These are phyloP conservation scores for Triplophysa siluroides DNA, from an alignment of 2,113 vertebrate species.

Conservation along the genomic window DNA sequence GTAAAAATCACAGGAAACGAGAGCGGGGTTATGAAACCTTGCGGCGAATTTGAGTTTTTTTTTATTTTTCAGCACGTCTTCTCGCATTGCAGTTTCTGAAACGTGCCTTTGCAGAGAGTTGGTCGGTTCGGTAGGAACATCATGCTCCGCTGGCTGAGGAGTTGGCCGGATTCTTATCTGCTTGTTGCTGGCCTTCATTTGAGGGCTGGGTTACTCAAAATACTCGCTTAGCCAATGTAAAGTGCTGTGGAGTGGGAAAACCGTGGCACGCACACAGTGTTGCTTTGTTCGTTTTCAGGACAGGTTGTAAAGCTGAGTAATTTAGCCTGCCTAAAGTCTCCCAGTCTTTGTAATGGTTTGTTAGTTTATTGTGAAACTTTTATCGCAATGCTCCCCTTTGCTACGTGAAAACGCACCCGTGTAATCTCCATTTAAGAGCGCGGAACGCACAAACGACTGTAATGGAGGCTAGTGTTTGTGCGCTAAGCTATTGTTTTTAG, in stretches of 20 bases:
- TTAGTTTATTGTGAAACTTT: constrained; percentile 38
- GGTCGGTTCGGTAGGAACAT: constrained; percentile 73
- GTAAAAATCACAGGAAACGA: constrained; percentile 36
- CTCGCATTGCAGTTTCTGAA: constrained; percentile 58
- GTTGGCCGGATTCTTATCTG: constrained; percentile 76
- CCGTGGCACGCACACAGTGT: constrained; percentile 52
- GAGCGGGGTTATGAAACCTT: not conserved
- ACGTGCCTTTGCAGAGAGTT: constrained; percentile 67
- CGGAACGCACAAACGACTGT: constrained; percentile 61
- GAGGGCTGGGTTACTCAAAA: constrained; percentile 67
- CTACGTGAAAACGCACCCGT: constrained; percentile 11
- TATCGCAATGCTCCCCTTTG: constrained; percentile 1
- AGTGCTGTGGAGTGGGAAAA: constrained; percentile 37
- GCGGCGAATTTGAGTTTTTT: constrained; percentile 45
- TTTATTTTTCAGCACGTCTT: constrained; percentile 42
- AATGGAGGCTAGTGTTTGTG: constrained; percentile 58
- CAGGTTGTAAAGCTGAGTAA: constrained; percentile 47
- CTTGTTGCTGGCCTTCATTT: constrained; percentile 62
- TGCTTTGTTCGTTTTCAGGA: constrained; percentile 62
- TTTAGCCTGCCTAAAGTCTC: constrained; percentile 52
- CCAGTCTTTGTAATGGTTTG: constrained; percentile 53
- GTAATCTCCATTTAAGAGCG: constrained; percentile 33
- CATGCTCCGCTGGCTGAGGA: constrained; percentile 72
- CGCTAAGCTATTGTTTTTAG: constrained; percentile 57
- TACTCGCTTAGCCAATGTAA: constrained; percentile 61